Percentiles rank a stretch among this genome's conserved stretches.
Evolutionary conservation across 2,888 invertebrate genomes (phyloP).

Genomic region (Hydrotaea cyrtoneurina): DNA sequence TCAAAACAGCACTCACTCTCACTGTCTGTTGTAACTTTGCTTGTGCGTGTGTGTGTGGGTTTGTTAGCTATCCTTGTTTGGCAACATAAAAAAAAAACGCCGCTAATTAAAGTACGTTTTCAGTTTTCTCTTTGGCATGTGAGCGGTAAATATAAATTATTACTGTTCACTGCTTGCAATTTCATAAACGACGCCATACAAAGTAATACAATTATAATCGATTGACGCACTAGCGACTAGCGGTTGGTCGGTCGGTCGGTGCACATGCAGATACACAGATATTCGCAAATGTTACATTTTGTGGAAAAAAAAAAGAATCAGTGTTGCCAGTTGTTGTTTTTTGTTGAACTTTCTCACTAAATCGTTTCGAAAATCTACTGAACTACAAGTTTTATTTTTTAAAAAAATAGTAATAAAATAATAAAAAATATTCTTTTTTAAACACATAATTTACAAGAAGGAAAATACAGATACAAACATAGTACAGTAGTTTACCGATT

Average conservation of each 20-base stretch:
- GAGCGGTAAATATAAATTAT: conserved; percentile 32
- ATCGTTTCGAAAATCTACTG: too few relatives aligned
- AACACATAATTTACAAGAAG: too few relatives aligned
- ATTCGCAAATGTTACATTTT: neutral
- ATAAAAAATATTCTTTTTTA: too few relatives aligned
- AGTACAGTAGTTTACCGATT: too few relatives aligned
- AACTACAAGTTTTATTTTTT: too few relatives aligned
- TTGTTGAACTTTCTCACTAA: too few relatives aligned
- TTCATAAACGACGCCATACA: neutral
- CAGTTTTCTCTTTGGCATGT: neutral
- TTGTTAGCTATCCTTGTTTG: conserved; percentile 41
- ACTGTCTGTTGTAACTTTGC: neutral
- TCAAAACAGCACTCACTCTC: neutral
- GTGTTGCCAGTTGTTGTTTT: too few relatives aligned
- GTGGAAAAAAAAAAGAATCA: neutral
- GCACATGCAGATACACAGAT: neutral
- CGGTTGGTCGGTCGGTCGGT: neutral
- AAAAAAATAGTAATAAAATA: too few relatives aligned
- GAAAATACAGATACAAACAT: too few relatives aligned
- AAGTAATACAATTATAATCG: conserved; percentile 16
- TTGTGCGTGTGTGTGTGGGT: neutral
- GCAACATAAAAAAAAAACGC: conserved; percentile 23
- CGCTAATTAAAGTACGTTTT: conserved; percentile 39
- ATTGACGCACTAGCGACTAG: neutral
- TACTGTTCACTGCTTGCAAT: conserved; percentile 13